Conservation (phyloP, 2,888 invertebrate genomes). For the Galerucella nymphaeae region DNA sequence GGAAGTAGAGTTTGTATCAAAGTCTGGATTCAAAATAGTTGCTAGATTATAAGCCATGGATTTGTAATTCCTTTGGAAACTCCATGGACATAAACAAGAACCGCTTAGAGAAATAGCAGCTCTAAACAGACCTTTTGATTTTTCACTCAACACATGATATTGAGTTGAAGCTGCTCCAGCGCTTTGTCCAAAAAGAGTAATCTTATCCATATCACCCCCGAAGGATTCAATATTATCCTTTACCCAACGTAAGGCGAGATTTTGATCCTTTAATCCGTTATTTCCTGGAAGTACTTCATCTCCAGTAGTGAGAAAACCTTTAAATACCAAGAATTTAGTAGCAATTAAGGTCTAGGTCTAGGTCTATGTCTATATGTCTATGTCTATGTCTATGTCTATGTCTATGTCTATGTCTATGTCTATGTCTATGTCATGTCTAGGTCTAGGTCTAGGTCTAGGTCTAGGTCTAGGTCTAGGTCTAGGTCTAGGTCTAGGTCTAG, state of each 20-base stretch:
- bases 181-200: constrained; percentile 51
- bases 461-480: no score
- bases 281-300: constrained; percentile 51
- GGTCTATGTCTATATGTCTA: no score
- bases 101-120: constrained; percentile 59
- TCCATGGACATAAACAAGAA: constrained; percentile 58
- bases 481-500: no score
- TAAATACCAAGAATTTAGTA: no score
- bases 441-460: no score
- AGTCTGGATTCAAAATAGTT: constrained; percentile 50
- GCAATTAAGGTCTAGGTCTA: no score
- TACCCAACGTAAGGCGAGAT: constrained; percentile 50
- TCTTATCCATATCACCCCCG: constrained; percentile 51
- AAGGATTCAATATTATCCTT: constrained; percentile 50
- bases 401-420: no score
- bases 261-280: constrained; percentile 52
- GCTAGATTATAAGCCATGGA: constrained; percentile 52
- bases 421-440: no score
- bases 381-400: no score
- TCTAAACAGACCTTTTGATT: constrained; percentile 53
- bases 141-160: constrained; percentile 46
- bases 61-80: constrained; percentile 56
- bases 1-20: constrained; percentile 40
- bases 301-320: constrained; percentile 50
- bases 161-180: constrained; percentile 50